Percentiles rank a stretch among this genome's conserved stretches.
Conservation (phyloP, 2,797 vertebrate genomes). For the Falco peregrinus region DNA sequence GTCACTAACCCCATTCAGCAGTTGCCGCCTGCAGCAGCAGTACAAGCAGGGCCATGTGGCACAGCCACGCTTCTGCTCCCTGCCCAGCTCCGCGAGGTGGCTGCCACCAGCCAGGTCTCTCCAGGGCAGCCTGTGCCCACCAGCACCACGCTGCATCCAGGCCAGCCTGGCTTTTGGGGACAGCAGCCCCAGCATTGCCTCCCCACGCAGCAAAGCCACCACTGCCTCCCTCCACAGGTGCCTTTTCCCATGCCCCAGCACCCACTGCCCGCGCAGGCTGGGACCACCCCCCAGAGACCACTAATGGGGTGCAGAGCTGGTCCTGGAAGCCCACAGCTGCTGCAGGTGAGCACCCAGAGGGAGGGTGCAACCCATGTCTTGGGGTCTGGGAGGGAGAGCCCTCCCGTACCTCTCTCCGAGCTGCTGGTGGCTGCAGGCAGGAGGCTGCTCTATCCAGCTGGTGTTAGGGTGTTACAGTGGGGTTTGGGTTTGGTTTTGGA, state of each 20-base stretch:
- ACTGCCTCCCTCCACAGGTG: slow-evolving; percentile 50
- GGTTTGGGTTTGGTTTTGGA: neutral
- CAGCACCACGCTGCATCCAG: neutral
- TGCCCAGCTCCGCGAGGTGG: fast-evolving
- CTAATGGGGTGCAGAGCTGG: neutral
- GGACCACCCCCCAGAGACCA: neutral
- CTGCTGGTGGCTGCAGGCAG: neutral
- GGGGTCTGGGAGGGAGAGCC: neutral
- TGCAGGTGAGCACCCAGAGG: neutral
- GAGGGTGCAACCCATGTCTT: neutral
- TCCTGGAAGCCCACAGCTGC: neutral
- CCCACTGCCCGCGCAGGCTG: neutral
- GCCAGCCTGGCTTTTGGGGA: neutral
- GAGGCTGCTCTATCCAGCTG: neutral
- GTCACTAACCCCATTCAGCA: neutral
- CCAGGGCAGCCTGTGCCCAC: neutral
- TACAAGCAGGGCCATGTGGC: fast-evolving
- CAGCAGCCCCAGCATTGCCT: neutral
- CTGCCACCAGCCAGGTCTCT: fast-evolving
- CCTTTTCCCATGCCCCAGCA: slow-evolving; percentile 18
- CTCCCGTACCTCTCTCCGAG: fast-evolving
- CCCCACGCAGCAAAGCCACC: neutral
- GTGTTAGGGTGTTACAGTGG: fast-evolving
- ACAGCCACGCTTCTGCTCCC: neutral
- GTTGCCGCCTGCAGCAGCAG: fast-evolving